A percentile compares a stretch with the other conserved stretches of the same genome.
Conservation (phyloP, 2,113 vertebrate species). For the Scytalopus superciliaris region DNA sequence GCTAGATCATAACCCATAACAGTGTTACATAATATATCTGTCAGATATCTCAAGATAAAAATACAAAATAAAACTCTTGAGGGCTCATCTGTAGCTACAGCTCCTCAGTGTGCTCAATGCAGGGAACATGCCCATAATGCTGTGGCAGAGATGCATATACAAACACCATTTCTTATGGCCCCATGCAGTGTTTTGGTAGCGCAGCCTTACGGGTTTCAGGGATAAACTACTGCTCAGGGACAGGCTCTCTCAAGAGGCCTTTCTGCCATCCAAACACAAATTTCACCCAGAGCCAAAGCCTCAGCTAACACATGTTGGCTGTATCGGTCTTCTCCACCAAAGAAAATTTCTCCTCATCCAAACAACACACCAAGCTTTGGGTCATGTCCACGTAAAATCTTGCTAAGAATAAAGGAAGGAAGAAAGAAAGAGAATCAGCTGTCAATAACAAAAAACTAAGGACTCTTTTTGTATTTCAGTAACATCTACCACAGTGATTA, state of each 20-base stretch:
- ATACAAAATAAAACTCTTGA: constrained; percentile 42
- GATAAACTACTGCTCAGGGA: not conserved
- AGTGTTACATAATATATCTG: constrained; percentile 49
- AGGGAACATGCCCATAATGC: constrained; percentile 38
- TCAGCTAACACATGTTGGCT: not conserved
- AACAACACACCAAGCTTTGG: not conserved
- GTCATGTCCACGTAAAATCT: not conserved
- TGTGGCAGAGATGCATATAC: constrained; percentile 21
- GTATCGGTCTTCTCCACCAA: not conserved
- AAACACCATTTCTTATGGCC: constrained; percentile 20
- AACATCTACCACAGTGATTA: constrained; percentile 22
- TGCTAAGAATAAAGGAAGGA: not conserved
- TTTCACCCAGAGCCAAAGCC: not conserved
- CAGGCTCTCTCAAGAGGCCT: not conserved
- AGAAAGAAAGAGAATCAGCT: not conserved
- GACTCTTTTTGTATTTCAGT: not conserved
- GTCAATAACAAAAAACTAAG: not conserved
- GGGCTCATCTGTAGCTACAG: not conserved
- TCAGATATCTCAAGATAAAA: constrained; percentile 49
- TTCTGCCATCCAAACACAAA: not conserved
- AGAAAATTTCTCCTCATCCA: not conserved
- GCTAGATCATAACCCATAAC: constrained; percentile 56
- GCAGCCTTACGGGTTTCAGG: not conserved
- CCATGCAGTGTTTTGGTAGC: constrained; percentile 42
- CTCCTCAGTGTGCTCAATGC: constrained; percentile 21